A percentile compares a stretch with the other conserved stretches of the same genome.
Evolutionary conservation across 2,888 invertebrate genomes (phyloP).

Genomic region (Rutpela maculata): DNA sequence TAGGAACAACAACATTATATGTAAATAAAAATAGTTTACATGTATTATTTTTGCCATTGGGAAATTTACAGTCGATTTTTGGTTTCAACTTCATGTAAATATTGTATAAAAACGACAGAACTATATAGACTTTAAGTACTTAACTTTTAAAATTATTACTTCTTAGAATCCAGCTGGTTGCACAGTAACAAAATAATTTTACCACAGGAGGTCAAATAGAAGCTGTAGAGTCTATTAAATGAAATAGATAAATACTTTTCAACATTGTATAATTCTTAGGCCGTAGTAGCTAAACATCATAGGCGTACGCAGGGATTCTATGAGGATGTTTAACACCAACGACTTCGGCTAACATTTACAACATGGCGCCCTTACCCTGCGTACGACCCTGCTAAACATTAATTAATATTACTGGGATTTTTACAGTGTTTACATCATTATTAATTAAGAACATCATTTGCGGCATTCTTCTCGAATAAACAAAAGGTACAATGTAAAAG

Average conservation of each 20-base stretch:
- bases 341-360: background rate
- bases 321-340: background rate
- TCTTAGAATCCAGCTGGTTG: slow-evolving; percentile 1
- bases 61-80: too few relatives aligned
- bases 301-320: slow-evolving; percentile 7
- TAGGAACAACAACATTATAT: too few relatives aligned
- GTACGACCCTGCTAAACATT: slow-evolving; percentile 30
- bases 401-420: slow-evolving; percentile 22
- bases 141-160: background rate
- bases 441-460: slow-evolving; percentile 32
- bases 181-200: background rate
- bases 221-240: slow-evolving; percentile 8
- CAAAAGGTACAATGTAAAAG: background rate
- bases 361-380: background rate
- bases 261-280: slow-evolving; percentile 29
- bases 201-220: background rate
- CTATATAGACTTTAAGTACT: too few relatives aligned
- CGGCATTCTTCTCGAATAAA: slow-evolving; percentile 26
- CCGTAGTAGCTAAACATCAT: slow-evolving; percentile 33
- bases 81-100: too few relatives aligned
- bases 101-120: too few relatives aligned
- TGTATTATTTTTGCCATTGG: too few relatives aligned
- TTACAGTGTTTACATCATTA: slow-evolving; percentile 23
- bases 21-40: too few relatives aligned
- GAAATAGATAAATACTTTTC: background rate